Evolutionary conservation across 1,140 invertebrate genomes (phyloP), one percentile per base, ranked within the genome.

Genomic region (Drosophila bocqueti): DNA sequence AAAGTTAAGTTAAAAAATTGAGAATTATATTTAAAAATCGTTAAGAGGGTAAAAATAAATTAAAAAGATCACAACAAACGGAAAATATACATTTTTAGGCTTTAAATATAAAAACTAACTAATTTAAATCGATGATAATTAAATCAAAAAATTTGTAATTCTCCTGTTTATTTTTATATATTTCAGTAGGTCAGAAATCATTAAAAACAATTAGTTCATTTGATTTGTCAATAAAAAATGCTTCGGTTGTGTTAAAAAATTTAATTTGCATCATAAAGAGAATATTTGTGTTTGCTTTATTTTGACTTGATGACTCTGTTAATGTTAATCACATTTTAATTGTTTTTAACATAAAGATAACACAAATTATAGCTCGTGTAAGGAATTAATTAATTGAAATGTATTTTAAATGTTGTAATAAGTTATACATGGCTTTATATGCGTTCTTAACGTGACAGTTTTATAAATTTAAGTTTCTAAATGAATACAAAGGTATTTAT

Each of bases 311-410:
- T 38, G 13, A 55, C 52, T 55, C 34, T 36, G 11, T 21, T 36
- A 21, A 54, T 54, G 18, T 18, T 55, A 38, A 55, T 55, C 8
- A 55, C 34, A 24, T 24, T 55, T 55, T 55, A 24, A 55, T 38
- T 55, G 52, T 24, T 10, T 55, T 11, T 6, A 38, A 38, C 38
- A 38, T 54, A 52, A 55, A 55, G 8, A 34, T 15, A 38, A 55
- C 0, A 6, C 24, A 15, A 9, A 36, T 4, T 36, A 54, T 36
- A 15, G 21, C 6, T 34, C n/a, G 7, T 54, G 3, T 9, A 21
- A 15, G 4, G 13, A 21, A 54, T 15, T 8, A 0, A 15, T 18
- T 1, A 34, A 15, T 4, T 54, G 34, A 9, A 34, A 24, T 47
- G 13, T 9, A 15, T 36, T 36, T 16, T 38, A 24, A 16, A 16